phyloP scores from a whole-genome alignment of 2,888 invertebrate genomes.

The Tachina grossa region DNA sequence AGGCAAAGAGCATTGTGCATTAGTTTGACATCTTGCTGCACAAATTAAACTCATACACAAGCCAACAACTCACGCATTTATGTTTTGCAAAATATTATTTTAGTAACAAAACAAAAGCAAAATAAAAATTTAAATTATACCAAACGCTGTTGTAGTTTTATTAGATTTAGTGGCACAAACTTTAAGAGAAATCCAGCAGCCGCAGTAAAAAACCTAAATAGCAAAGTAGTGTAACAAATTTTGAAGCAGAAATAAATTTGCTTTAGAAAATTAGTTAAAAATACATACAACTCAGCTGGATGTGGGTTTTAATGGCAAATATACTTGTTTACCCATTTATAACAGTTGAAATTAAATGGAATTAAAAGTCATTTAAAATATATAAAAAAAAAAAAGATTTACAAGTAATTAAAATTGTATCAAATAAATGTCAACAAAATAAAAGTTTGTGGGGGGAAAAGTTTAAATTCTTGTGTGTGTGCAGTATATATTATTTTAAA shows the following conservation, averaged over 20 bases:
- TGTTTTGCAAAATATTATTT: slow-evolving; percentile 16
- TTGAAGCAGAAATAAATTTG: slow-evolving; percentile 31
- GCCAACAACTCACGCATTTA: background rate
- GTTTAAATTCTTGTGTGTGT: background rate
- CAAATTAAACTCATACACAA: slow-evolving; percentile 15
- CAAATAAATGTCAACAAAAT: background rate
- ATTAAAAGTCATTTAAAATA: background rate
- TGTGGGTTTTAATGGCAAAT: background rate
- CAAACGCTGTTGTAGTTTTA: background rate
- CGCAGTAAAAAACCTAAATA: background rate
- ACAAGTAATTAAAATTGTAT: background rate
- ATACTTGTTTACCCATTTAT: background rate
- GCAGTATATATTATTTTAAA: no score
- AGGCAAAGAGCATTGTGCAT: slow-evolving; percentile 42
- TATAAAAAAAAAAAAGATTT: background rate
- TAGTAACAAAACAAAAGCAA: background rate
- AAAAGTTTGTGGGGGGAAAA: background rate
- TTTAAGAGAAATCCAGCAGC: slow-evolving; percentile 9
- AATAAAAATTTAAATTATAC: no score
- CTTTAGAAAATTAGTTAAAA: slow-evolving; percentile 29
- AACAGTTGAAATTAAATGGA: background rate
- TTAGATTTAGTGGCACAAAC: background rate
- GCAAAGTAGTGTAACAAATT: background rate
- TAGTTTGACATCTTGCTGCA: slow-evolving; percentile 35
- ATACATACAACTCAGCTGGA: background rate